phyloP scores from a whole-genome alignment of 2,888 invertebrate genomes.

The Aproaerema taeniolella region DNA sequence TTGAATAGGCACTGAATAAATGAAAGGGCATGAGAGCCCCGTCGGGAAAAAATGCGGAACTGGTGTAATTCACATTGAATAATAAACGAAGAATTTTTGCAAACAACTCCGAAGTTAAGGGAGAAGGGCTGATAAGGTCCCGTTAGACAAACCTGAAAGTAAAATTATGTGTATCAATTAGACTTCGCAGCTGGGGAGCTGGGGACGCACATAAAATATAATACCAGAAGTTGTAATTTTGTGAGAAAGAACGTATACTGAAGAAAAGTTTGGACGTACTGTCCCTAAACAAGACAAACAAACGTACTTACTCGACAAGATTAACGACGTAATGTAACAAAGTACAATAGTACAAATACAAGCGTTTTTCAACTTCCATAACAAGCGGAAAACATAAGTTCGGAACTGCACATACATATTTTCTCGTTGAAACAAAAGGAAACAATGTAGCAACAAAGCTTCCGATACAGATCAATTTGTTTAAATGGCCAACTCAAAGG shows the following conservation, averaged over 20 bases:
- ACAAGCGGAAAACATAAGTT: not conserved
- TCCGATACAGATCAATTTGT: slow-evolving; percentile 53
- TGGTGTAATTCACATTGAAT: slow-evolving; percentile 64
- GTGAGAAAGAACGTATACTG: no score
- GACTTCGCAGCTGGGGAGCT: slow-evolving; percentile 14
- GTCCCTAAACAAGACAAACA: no score
- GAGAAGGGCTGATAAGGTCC: slow-evolving; percentile 33
- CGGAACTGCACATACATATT: slow-evolving; percentile 9
- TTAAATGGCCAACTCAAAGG: slow-evolving; percentile 46
- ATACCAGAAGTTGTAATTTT: no score
- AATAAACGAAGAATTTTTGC: slow-evolving; percentile 59
- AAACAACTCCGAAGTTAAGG: slow-evolving; percentile 36
- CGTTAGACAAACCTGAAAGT: slow-evolving; percentile 40
- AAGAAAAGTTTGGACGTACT: no score
- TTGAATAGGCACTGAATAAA: slow-evolving; percentile 58
- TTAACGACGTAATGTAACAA: no score
- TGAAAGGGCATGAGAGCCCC: slow-evolving; percentile 53
- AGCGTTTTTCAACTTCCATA: slow-evolving; percentile 14
- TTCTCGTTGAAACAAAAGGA: slow-evolving; percentile 6
- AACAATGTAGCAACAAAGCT: slow-evolving; percentile 38
- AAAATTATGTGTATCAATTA: slow-evolving; percentile 41
- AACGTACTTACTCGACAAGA: no score
- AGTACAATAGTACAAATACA: no score
- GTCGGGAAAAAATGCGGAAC: slow-evolving; percentile 51
- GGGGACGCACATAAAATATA: no score